Evolutionary conservation across 1,140 invertebrate species (phyloP), one percentile per base, ranked within the genome.

Genomic region (Drosophila nannoptera): DNA sequence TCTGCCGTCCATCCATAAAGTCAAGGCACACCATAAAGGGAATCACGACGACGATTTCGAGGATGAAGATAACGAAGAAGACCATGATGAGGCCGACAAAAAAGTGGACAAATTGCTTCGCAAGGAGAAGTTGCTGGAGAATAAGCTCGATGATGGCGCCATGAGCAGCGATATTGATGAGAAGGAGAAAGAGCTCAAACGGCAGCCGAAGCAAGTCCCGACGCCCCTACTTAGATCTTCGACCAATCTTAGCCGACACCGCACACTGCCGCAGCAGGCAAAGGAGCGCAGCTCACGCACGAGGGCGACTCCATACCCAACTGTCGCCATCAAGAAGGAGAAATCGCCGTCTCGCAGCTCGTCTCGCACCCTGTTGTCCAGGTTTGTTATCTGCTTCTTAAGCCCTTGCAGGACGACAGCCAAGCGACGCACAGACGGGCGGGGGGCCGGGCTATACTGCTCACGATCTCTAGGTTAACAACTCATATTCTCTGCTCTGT

Each of bases 341-440:
- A 11, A 36, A 2, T 58, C 72, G 0, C 36, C 72, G 9, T 58
- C 11, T 3, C 55, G 29, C 12, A 58, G 36, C 50, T 12, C 40
- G 7, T 42, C 50, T 4, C 36, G 42, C 29, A 14, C 43, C 11
- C 52, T 46, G 7, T 7, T 53, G 2, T 56, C 58, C 22, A 78
- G 77, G 77, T 80, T 80, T 80, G 77, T 80, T 22, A 22, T 22
- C 22, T 22, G 22, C 3, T 22, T 54, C 29, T 22, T 50, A 49
- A 58, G 14, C 11, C 14, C 14, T 7, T 38, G 56, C 6, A 11
- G 61, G 56, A 69, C 68, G 67, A 83, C 78, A 83, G 62, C 78
- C 71, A 83, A 60, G 58, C 66, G 64, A 74, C 67, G 77, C 63
- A 65, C 38, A 40, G 11, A 58, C 42, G 56, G 65, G 42, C 32